Evolutionary conservation across 2,797 vertebrate genomes (phyloP).

Genomic region (Buphagus erythrorhynchus): DNA sequence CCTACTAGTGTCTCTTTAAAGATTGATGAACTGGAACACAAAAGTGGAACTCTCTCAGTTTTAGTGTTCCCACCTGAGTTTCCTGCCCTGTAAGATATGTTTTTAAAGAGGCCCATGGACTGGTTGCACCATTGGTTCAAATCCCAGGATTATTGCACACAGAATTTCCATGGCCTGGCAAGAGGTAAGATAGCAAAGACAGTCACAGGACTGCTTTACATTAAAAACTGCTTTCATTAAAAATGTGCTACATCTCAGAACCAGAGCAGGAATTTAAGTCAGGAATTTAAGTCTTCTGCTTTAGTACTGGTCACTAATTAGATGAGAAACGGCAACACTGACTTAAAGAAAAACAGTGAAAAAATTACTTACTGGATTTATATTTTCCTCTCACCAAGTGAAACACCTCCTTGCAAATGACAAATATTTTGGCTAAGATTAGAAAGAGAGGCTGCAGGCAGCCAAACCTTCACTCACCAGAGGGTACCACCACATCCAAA

Average conservation of each 20-base stretch:
- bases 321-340: not conserved
- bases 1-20: conserved; percentile 62
- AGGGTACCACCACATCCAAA: not conserved
- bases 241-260: not conserved
- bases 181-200: not conserved
- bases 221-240: conserved; percentile 6
- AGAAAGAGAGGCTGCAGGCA: not conserved
- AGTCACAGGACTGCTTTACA: not conserved
- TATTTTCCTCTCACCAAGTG: not conserved
- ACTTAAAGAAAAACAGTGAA: not conserved
- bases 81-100: not conserved
- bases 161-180: not conserved
- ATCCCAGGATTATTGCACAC: not conserved
- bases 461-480: not conserved
- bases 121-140: not conserved
- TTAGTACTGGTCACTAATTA: conserved; percentile 31
- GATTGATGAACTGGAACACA: conserved; percentile 56
- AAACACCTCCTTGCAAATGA: not conserved
- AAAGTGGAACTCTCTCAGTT: conserved; percentile 48
- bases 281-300: conserved; percentile 1
- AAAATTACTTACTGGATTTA: not conserved
- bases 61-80: conserved; percentile 42
- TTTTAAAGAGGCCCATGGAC: not conserved
- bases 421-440: not conserved
- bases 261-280: not conserved